Evolutionary conservation across 2,888 invertebrate species (phyloP), one percentile per base, ranked within the genome.

Genomic region (Ptychoptera contaminata): DNA sequence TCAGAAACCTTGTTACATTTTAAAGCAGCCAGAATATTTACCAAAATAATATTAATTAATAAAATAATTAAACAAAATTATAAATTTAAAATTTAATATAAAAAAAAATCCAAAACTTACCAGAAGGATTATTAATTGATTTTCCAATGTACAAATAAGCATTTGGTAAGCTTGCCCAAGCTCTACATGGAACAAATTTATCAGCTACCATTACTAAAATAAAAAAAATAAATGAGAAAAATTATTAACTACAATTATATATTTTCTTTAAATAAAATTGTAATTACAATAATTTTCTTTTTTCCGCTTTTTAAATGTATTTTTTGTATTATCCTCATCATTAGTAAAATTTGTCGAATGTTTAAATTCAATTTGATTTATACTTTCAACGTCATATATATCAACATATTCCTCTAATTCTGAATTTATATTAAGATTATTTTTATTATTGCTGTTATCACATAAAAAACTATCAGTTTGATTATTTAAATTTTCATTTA

Each of bases 121-220:
- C 42, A 10, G 16, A 23, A 14, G 37, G 5, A 14, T 34, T 11
- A 40, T 41, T 47, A 45, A 46, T 43, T 35, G 35, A 38, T 36
- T 46, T 47, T 10, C 46, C 46, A 40, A 52, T 49, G 15, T 45
- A 48, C 35, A 56, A 50, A 47, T 56, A 56, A 29, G 51, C 52
- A 9, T 54, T 53, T 2, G 56, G 56, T 37, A 57, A 49, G 15
- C 49, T 52, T 8, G 55, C 55, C 43, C 49, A 50, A 5, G 57
- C 55, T 12, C 56, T 49, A 42, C 50, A 52, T 14, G 55, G 52
- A 1, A 56, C 52, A 1, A 49, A 50, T 42, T 50, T 54, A 48
- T 57, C 57, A 8, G 42, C 29, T 7, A 53, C 46, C 16, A 51
- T 16, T 40, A 52, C 51, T 52, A 34, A 16, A 41, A 41, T 16